Conservation (phyloP, 2,797 vertebrate genomes). For the Microctenopoma lineatum region DNA sequence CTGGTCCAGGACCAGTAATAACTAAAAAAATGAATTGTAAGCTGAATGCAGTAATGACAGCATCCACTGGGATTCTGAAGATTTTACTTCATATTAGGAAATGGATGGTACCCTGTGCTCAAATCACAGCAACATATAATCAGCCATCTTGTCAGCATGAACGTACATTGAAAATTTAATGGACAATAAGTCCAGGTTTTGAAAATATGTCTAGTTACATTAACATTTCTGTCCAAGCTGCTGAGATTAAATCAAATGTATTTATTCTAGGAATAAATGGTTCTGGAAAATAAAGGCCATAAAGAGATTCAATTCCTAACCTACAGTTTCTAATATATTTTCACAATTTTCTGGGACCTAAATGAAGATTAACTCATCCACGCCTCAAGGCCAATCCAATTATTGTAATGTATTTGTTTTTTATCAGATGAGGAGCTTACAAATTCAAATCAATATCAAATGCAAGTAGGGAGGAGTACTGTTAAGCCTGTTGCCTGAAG, state of each 20-base stretch:
- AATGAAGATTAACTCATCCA: too few relatives aligned
- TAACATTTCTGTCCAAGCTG: not conserved
- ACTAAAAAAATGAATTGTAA: conserved; percentile 58
- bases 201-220: not conserved
- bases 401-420: too few relatives aligned
- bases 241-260: conserved; percentile 1
- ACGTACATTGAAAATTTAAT: conserved; percentile 25
- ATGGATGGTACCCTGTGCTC: conserved; percentile 8
- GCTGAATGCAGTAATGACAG: conserved; percentile 50
- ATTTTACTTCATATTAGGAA: conserved; percentile 33
- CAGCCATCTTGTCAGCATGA: conserved; percentile 4
- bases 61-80: conserved; percentile 40
- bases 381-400: too few relatives aligned
- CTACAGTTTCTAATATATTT: not conserved
- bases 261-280: not conserved
- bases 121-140: conserved; percentile 3
- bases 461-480: conserved; percentile 19
- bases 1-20: conserved; percentile 64
- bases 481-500: conserved; percentile 31
- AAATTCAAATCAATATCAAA: conserved; percentile 1
- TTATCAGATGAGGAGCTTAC: too few relatives aligned
- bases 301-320: not conserved
- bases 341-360: too few relatives aligned
- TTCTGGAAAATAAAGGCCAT: not conserved
- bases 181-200: not conserved